A percentile compares a stretch with the other conserved stretches of the same genome.
These are phyloP conservation scores for Ranitomeya imitator DNA, from an alignment of 2,113 vertebrate species.

Conservation along the genomic window DNA sequence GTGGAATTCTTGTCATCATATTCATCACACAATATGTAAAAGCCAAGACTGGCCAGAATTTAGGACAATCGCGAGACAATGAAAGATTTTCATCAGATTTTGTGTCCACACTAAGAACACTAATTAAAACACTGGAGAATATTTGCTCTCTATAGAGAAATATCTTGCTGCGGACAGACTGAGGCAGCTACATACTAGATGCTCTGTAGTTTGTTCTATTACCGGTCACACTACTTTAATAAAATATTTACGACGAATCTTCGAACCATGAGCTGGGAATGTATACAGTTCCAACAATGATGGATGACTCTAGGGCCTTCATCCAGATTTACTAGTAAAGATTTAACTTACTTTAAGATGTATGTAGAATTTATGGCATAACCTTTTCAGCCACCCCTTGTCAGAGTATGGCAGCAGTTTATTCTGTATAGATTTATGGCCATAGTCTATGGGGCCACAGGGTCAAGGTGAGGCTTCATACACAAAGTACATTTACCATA, in stretches of 20 bases:
- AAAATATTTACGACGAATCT: conserved; percentile 41
- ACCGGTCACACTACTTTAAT: conserved; percentile 8
- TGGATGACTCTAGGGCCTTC: not conserved
- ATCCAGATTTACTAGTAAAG: not conserved
- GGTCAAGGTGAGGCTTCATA: conserved; percentile 41
- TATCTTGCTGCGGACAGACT: not conserved
- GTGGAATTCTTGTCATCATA: conserved; percentile 3
- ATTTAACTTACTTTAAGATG: conserved; percentile 28
- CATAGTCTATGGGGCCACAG: not conserved
- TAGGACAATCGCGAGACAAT: not conserved
- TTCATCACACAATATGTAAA: not conserved
- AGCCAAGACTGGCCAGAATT: not conserved
- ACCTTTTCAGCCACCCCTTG: not conserved
- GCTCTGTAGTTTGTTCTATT: not conserved
- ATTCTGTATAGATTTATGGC: conserved; percentile 28
- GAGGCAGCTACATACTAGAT: not conserved
- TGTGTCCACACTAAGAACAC: not conserved
- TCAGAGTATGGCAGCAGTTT: conserved; percentile 1
- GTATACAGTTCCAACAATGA: conserved; percentile 46
- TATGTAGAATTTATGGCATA: conserved; percentile 1
- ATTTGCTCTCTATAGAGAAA: not conserved
- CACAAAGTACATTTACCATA: conserved; percentile 1
- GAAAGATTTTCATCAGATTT: not conserved
- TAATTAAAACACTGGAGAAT: conserved; percentile 13
- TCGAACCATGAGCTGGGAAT: conserved; percentile 29